Evolutionary conservation across 2,797 vertebrate genomes (phyloP).

Genomic region (Amniataba percoides): DNA sequence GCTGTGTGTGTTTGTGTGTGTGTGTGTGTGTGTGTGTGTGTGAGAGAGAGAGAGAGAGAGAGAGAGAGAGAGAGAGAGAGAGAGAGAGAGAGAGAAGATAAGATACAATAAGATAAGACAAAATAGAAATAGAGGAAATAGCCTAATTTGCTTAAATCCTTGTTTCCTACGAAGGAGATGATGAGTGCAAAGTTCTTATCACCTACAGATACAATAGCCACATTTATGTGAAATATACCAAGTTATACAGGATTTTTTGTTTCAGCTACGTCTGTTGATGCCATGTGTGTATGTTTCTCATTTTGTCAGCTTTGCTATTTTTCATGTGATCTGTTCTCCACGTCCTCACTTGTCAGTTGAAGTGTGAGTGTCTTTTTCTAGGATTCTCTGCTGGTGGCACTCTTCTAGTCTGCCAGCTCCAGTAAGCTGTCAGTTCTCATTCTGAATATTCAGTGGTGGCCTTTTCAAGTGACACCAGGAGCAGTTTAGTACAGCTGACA

Average conservation of each 20-base stretch:
- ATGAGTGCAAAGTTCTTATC: no score
- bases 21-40: constrained; percentile 26
- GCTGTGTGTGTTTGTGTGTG: constrained; percentile 23
- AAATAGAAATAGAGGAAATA: not conserved
- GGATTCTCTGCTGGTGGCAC: not conserved
- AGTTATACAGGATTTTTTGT: no score
- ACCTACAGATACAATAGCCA: no score
- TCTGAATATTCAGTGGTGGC: not conserved
- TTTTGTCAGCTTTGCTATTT: not conserved
- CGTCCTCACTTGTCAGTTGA: not conserved
- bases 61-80: not conserved
- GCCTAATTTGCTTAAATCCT: no score
- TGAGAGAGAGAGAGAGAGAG: not conserved
- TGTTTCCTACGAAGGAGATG: no score
- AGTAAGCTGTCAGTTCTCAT: not conserved
- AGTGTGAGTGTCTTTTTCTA: not conserved
- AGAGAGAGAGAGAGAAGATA: not conserved
- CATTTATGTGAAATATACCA: no score
- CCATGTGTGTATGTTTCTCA: not conserved
- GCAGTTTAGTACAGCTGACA: no score
- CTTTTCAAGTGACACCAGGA: no score
- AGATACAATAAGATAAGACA: no score
- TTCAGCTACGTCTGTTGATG: no score
- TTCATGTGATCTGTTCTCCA: not conserved
- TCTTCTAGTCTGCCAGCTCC: not conserved